Base-by-base conservation (phyloP, 2,888 invertebrate genomes). In the Malachius bipustulatus region DNA sequence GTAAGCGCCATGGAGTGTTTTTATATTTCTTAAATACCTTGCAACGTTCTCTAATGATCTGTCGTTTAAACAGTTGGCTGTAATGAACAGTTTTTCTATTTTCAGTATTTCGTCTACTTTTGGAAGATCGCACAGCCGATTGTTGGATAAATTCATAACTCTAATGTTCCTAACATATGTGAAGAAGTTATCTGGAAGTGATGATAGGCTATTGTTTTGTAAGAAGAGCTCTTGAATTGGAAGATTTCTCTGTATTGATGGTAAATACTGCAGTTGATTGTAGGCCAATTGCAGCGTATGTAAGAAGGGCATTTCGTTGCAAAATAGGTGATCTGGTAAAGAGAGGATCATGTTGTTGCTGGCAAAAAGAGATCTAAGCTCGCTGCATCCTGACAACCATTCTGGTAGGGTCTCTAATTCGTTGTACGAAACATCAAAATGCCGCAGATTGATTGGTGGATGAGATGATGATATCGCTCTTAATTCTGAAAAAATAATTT, bases 341-440 rank as follows among this genome's bases (percentile, higher is more conserved):
- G 71, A 70, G 16, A 72, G 70, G 30, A 85, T 59, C 29, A 70
- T 66, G 52, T 87, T 87, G 57, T 83, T 79, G 46, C 77, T 78
- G 10, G 82, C 84, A 48, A 79, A 77, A 9, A 87, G 65, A 6
- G 76, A 77, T 30, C 76, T 71, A 30, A 87, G 63, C 41, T 79
- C 73, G 11, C 73, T 75, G 51, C 85, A 79, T 19, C 76, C 75
- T 8, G 77, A 75, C 28, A 82, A 63, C 85, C 85, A 87, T 47
- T 78, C 77, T 0, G 87, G 85, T 34, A 87, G 60, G 4, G 73
- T 65, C 13, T 73, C 73, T 39, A 87, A 61, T 49, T 77, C 76
- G 52, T 87, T 87, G 56, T 81, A 77, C 4, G 83, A 83, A 8
- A 87, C 75, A 53, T 88, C 80, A 30, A 88, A 68, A 55, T 83